Percentiles rank a stretch among this genome's conserved stretches.
phyloP scores from a whole-genome alignment of 37 sponge, comb jelly and placozoan genomes.

The Aplysina aerophoba region DNA sequence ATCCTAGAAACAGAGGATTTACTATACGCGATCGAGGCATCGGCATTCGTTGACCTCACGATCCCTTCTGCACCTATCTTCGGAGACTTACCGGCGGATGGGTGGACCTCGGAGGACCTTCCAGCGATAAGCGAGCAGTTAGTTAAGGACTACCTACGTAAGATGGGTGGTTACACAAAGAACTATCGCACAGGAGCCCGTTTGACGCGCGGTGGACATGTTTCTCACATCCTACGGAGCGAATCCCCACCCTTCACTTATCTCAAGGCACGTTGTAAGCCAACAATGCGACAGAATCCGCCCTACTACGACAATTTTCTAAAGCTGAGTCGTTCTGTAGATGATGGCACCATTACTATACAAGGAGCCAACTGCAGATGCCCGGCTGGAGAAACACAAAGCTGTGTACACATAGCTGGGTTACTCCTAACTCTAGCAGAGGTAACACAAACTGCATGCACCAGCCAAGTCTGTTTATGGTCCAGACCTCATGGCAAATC shows the following conservation, averaged over 20 bases:
- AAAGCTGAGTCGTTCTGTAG: not conserved
- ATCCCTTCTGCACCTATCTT: slow-evolving; percentile 10
- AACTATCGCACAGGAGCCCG: slow-evolving; percentile 39
- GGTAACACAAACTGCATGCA: slow-evolving; percentile 33
- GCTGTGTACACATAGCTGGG: slow-evolving; percentile 45
- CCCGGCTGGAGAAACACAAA: slow-evolving; percentile 30
- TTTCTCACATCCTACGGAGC: slow-evolving; percentile 5
- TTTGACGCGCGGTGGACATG: slow-evolving; percentile 28
- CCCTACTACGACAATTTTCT: slow-evolving; percentile 30
- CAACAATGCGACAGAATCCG: slow-evolving; percentile 36
- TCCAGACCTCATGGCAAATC: slow-evolving; percentile 23
- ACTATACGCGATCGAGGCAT: slow-evolving; percentile 29
- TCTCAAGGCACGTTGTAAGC: slow-evolving; percentile 32
- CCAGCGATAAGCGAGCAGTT: slow-evolving; percentile 23
- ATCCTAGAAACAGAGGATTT: slow-evolving; percentile 33
- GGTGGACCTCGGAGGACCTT: slow-evolving; percentile 23
- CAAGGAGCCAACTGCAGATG: slow-evolving; percentile 11
- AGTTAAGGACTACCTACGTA: not conserved
- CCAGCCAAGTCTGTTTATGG: slow-evolving; percentile 35
- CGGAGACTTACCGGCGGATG: slow-evolving; percentile 13
- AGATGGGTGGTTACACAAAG: slow-evolving; percentile 39
- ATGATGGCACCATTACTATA: not conserved
- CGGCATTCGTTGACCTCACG: slow-evolving; percentile 8
- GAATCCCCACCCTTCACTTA: not conserved
- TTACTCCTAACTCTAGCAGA: slow-evolving; percentile 34